Evolutionary conservation across 2,888 invertebrate genomes (phyloP).

Genomic region (Hedya salicella): DNA sequence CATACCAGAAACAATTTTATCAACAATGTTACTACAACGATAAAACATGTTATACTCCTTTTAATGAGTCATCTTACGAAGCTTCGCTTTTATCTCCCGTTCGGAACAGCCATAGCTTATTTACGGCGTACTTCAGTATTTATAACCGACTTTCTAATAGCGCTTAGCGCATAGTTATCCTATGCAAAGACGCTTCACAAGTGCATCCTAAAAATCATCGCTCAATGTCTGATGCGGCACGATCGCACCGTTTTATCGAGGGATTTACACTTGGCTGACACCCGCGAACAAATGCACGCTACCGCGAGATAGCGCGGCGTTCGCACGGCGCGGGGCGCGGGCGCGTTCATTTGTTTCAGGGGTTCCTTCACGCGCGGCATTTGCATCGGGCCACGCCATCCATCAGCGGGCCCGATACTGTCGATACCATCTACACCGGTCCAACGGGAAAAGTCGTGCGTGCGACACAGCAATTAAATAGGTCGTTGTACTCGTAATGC

Average conservation of each 20-base stretch:
- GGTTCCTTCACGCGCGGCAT: background rate
- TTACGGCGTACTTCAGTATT: conserved; percentile 25
- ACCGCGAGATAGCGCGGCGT: background rate
- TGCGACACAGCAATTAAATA: background rate
- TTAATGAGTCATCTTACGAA: conserved; percentile 18
- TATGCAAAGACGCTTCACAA: background rate
- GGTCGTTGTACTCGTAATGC: background rate
- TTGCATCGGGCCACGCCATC: conserved; percentile 1
- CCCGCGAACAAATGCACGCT: conserved; percentile 28
- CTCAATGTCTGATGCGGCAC: conserved; percentile 27
- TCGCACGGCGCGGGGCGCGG: background rate
- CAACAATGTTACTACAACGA: conserved; percentile 14
- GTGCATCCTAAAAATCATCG: conserved; percentile 16
- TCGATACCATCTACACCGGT: background rate
- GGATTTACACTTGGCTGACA: conserved; percentile 16
- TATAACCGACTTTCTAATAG: conserved; percentile 25
- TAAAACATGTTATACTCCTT: conserved; percentile 21
- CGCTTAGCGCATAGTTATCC: conserved; percentile 7
- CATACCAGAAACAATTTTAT: background rate
- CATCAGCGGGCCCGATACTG: background rate
- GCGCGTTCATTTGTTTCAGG: conserved; percentile 20
- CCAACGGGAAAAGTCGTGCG: background rate
- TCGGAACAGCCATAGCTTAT: conserved; percentile 12
- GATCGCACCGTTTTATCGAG: conserved; percentile 11
- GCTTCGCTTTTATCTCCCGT: conserved; percentile 4